Evolutionary conservation across 2,888 invertebrate species (phyloP).

Genomic region (Dynastes tityus): DNA sequence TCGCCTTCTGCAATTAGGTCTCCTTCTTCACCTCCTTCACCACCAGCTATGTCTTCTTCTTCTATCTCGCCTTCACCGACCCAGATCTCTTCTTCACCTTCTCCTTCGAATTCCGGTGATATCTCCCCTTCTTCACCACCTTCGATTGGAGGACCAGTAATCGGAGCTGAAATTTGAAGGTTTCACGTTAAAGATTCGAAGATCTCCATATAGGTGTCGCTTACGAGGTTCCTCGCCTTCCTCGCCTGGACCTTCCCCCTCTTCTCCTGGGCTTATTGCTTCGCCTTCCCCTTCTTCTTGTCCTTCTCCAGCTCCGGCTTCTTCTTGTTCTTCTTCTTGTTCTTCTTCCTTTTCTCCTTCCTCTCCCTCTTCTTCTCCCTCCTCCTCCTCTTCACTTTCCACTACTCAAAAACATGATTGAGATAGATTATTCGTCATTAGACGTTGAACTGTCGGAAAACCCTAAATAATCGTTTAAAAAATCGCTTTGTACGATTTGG

Average conservation of each 20-base stretch:
- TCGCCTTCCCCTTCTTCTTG: constrained; percentile 17
- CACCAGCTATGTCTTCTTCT: not conserved
- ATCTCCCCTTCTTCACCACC: constrained; percentile 10
- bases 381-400: constrained; percentile 44
- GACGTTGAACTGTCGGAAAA: not conserved
- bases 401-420: constrained; percentile 37
- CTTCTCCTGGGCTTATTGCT: constrained; percentile 10
- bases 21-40: not conserved
- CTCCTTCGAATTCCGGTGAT: not conserved
- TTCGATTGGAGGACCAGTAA: not conserved
- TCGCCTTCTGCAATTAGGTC: constrained; percentile 33
- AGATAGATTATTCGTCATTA: constrained; percentile 12
- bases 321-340: not conserved
- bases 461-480: constrained; percentile 1
- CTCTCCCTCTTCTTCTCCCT: constrained; percentile 13
- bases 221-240: not conserved
- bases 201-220: not conserved
- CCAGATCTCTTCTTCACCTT: constrained; percentile 5
- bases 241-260: constrained; percentile 19
- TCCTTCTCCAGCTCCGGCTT: constrained; percentile 37
- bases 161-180: constrained; percentile 5
- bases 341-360: constrained; percentile 2
- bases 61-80: not conserved
- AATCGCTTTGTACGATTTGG: not conserved
- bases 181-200: not conserved